Evolutionary conservation across 2,888 invertebrate species (phyloP), one percentile per base, ranked within the genome.

Genomic region (Cheilosia impressa): DNA sequence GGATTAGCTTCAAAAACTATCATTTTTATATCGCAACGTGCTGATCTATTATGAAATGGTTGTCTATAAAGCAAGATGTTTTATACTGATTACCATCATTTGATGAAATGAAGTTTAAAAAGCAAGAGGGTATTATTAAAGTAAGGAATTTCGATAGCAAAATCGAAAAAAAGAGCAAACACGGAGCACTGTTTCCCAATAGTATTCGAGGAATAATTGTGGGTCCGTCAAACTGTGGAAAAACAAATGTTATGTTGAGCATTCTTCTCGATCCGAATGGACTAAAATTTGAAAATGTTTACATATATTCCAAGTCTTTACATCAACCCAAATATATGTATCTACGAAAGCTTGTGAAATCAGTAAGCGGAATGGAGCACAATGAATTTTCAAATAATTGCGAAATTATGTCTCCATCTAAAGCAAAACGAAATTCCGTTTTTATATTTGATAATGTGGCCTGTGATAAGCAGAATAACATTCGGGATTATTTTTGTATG

Each of bases 371-470:
- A n/a, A n/a, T n/a, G n/a, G n/a, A n/a, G n/a, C n/a, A n/a, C n/a
- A n/a, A n/a, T n/a, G n/a, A n/a, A n/a, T n/a, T n/a, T n/a, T n/a
- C n/a, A n/a, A n/a, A n/a, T n/a, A n/a, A n/a, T n/a, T n/a, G n/a
- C n/a, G n/a, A n/a, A n/a, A n/a, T n/a, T n/a, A n/a, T n/a, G n/a
- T n/a, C n/a, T n/a, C n/a, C n/a, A n/a, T 90, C 89, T 22, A 22
- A 77, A 19, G 31, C 31, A 31, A 31, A 31, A 9, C 7, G 7
- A 31, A 31, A 31, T 31, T 31, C 31, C 7, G 6, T 91, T 10
- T 89, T 91, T 82, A 89, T 91, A 41, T 91, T 91, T 81, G 90
- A 91, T 85, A 90, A 91, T 88, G 89, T 91, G 19, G 88, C 89
- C 13, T 90, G 89, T 22, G 90, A 90, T 15, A 89, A 89, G 45